These are phyloP conservation scores for Coendou prehensilis DNA, from an alignment of 2,797 vertebrate genomes.

Conservation along the genomic window DNA sequence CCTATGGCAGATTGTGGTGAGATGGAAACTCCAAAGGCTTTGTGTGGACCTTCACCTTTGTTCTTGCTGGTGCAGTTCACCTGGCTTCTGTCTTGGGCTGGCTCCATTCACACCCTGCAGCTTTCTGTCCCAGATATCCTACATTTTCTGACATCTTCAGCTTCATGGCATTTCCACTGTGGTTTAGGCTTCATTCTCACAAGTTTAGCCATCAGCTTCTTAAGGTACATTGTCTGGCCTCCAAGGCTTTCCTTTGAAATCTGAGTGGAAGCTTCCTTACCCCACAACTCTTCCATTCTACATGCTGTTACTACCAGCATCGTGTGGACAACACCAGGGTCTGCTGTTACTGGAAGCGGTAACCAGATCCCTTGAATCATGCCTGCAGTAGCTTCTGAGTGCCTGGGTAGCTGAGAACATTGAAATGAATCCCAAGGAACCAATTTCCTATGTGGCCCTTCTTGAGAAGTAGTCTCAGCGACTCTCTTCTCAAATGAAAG, in stretches of 20 bases:
- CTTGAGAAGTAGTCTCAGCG: too few relatives aligned
- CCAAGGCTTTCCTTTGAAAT: neutral
- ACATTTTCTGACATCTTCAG: neutral
- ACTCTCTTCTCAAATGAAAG: too few relatives aligned
- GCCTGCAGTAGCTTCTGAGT: too few relatives aligned
- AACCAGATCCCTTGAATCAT: too few relatives aligned
- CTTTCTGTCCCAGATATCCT: neutral
- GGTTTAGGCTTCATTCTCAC: neutral
- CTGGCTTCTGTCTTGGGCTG: neutral
- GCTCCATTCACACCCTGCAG: neutral
- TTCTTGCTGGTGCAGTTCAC: neutral
- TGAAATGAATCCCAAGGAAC: too few relatives aligned
- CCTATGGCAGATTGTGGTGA: neutral
- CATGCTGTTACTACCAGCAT: too few relatives aligned
- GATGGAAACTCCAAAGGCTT: neutral
- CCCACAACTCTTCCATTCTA: neutral
- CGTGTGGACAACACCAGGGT: too few relatives aligned
- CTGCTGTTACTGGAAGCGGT: too few relatives aligned
- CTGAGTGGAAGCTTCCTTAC: neutral
- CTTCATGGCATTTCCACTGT: neutral
- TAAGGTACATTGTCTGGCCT: neutral
- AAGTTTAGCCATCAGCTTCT: neutral
- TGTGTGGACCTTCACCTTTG: neutral
- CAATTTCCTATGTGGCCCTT: too few relatives aligned
- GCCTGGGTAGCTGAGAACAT: too few relatives aligned